Base-by-base conservation (phyloP, 2,113 vertebrate genomes). In the Pao palembangensis region DNA sequence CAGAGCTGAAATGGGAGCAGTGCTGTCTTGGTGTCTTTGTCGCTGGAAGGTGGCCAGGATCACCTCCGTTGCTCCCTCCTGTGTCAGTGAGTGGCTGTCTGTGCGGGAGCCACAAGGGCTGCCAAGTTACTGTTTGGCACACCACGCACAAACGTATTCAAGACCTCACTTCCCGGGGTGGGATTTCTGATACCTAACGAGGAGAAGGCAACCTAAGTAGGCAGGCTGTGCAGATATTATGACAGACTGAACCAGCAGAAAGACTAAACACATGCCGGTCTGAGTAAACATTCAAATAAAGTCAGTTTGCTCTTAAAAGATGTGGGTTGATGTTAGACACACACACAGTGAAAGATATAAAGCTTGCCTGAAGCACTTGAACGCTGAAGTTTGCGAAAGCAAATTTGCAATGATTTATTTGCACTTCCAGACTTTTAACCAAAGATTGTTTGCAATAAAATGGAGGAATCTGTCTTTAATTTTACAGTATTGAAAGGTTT, bases 61-160 rank as follows among this genome's bases (percentile, higher is more conserved):
- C 55, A 56, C 78, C 73, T 83, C 73, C 67, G 62, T 70, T 75
- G 77, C 70, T 59, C 50, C 58, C 67, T 16, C 17, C 19, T 18
- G 68, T 72, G 66, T 51, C 62, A 62, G 54, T 53, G 59, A 43
- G 48, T 72, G 55, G 59, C 67, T 81, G 64, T 46, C 65, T 61
- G 49, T 79, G 67, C 67, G 69, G 56, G 16, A 77, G 68, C 76
- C 71, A 76, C 53, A 74, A 65, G 48, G 52, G 43, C 51, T 73
- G 74, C 76, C 80, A 79, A 84, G 69, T 76, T 74, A 63, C 18
- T 61, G 64, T 77, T 77, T 75, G 79, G 80, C 78, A 81, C 64
- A 72, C 43, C 28, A 44, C 61, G 64, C 59, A 76, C 71, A 80
- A 85, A 85, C 83, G 85, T 64, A 76, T 74, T 56, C 41, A 42